Conservation (phyloP, 2,113 vertebrate genomes). For the Dolichallabes microphthalmus region DNA sequence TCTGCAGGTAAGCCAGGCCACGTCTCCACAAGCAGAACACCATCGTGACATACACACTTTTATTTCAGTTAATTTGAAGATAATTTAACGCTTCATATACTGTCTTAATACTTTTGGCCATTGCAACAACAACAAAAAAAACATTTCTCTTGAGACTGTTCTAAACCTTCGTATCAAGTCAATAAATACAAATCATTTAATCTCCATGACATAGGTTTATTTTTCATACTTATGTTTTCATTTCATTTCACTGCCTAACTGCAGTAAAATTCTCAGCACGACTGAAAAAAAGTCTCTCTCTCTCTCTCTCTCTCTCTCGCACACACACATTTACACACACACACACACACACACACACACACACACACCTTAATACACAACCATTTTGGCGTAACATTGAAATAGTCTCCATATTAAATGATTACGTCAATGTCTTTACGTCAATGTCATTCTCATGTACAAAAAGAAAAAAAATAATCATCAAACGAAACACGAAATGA, state of each 20-base stretch:
- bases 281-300: slow-evolving; percentile 63
- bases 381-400: slow-evolving; percentile 69
- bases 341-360: background rate
- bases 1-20: no score
- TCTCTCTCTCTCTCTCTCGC: slow-evolving; percentile 52
- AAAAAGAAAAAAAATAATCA: slow-evolving; percentile 66
- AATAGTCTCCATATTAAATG: slow-evolving; percentile 68
- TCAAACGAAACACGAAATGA: slow-evolving; percentile 72
- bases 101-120: no score
- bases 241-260: slow-evolving; percentile 61
- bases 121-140: background rate
- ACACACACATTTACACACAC: background rate
- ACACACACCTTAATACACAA: slow-evolving; percentile 68
- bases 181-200: slow-evolving; percentile 36
- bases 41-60: no score
- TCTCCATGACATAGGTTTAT: slow-evolving; percentile 69
- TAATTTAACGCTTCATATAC: no score
- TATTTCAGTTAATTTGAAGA: no score
- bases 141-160: background rate
- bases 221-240: slow-evolving; percentile 65
- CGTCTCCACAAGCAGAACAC: no score
- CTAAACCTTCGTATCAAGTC: background rate
- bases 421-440: slow-evolving; percentile 66
- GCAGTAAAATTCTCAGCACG: slow-evolving; percentile 58
- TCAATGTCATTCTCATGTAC: slow-evolving; percentile 75